phyloP scores from a whole-genome alignment of 1,140 invertebrate genomes.

The Lepidurus arcticus region DNA sequence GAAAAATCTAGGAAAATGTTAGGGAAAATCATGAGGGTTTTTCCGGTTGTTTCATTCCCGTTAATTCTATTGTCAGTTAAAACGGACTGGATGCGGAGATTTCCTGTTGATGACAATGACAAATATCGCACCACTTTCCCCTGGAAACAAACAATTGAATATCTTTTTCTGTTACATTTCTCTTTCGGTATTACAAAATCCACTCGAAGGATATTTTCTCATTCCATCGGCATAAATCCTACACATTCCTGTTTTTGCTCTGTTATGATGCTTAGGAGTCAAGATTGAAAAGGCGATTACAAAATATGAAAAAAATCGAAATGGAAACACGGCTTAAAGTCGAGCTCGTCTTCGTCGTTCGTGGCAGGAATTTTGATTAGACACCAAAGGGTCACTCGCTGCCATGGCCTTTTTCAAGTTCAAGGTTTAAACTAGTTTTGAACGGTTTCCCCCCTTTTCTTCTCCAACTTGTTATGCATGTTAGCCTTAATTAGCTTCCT shows the following conservation, averaged over 20 bases:
- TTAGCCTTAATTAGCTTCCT: not conserved
- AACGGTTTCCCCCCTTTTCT: not conserved
- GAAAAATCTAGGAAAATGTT: not conserved
- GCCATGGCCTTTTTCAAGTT: not conserved
- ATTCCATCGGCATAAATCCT: no score
- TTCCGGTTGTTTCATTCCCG: not conserved
- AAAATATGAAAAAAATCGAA: no score
- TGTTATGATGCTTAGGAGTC: no score
- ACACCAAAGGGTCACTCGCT: not conserved
- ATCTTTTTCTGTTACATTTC: no score
- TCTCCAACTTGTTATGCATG: not conserved
- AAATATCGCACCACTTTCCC: no score
- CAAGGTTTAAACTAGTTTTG: conserved; percentile 8
- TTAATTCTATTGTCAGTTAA: not conserved
- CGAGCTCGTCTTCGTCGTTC: not conserved
- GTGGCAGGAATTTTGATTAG: not conserved
- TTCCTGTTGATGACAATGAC: no score
- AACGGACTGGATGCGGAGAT: no score
- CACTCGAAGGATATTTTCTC: no score
- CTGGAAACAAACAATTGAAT: no score
- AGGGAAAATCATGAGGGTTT: not conserved
- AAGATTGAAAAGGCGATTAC: no score
- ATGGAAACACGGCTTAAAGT: not conserved
- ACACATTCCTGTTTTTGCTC: no score
- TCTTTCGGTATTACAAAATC: no score